These are phyloP conservation scores for Cynopterus brachyotis DNA, from an alignment of 2,113 vertebrate genomes.

Conservation along the genomic window DNA sequence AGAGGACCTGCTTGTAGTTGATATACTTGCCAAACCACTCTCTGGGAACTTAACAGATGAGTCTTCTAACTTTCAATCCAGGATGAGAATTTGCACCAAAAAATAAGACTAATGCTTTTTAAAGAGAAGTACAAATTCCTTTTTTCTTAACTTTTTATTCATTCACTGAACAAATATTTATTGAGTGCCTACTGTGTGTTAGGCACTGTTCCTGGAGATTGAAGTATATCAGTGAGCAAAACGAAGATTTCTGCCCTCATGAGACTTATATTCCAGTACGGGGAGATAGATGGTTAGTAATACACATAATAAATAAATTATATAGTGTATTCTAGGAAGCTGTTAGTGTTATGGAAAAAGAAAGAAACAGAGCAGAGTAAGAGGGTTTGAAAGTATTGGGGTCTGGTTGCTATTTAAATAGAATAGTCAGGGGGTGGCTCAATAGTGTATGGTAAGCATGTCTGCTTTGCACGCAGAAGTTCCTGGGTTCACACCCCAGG, in stretches of 20 bases:
- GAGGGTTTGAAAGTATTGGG: neutral
- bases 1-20: slow-evolving; percentile 68
- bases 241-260: neutral
- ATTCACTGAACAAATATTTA: slow-evolving; percentile 21
- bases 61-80: slow-evolving; percentile 50
- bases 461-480: too few relatives aligned
- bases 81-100: slow-evolving; percentile 45
- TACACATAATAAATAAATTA: neutral
- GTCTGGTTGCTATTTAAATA: neutral
- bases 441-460: too few relatives aligned
- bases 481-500: too few relatives aligned
- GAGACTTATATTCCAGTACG: neutral
- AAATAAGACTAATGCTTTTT: slow-evolving; percentile 2
- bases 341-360: neutral
- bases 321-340: neutral
- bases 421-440: too few relatives aligned
- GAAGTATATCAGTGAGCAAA: slow-evolving; percentile 3
- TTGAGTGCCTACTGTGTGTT: neutral
- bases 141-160: slow-evolving; percentile 38
- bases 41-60: slow-evolving; percentile 64
- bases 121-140: slow-evolving; percentile 8
- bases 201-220: neutral
- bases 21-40: slow-evolving; percentile 69
- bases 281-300: neutral
- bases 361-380: neutral